Evolutionary conservation across 1,140 invertebrate species (phyloP), one percentile per base, ranked within the genome.

Genomic region (Ruditapes philippinarum): DNA sequence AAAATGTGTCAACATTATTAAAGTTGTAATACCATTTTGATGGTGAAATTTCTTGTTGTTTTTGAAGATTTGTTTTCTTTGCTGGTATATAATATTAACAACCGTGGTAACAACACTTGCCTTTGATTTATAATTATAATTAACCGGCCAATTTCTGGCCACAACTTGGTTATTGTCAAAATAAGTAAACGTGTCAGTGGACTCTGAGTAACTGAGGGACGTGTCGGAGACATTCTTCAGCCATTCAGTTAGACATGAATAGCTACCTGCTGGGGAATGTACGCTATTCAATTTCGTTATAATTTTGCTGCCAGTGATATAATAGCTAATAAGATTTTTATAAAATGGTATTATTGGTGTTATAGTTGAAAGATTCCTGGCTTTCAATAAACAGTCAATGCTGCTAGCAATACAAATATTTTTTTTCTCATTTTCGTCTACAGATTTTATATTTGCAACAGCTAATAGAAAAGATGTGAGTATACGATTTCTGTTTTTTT

Each of bases 121-220:
- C n/a, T n/a, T n/a, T n/a, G n/a, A n/a, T 65, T n/a, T n/a, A n/a
- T 28, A 31, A 31, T 33, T 3, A 31, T 36, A 31, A 31, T 5
- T 65, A 9, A 33, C 60, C n/a, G n/a, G 9, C 60, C 60, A 65
- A 19, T 65, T 65, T 33, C 60, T 28, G 19, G 60, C 60, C 9
- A 65, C 28, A 28, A 65, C 60, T 28, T 65, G 60, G 60, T 65
- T 65, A 19, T 65, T 65, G 60, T 65, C 60, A 33, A 65, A 65
- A 33, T 31, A 65, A 4, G 7, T 65, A 65, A 7, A 65, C 33
- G 2, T 9, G 1, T 28, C 33, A 28, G 5, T 5, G n/a, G n/a
- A n/a, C n/a, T n/a, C n/a, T n/a, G n/a, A n/a, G n/a, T n/a, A n/a
- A n/a, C n/a, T n/a, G n/a, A 65, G 9, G n/a, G 60, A 5, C 22